A percentile compares a stretch with the other conserved stretches of the same genome.
phyloP scores from a whole-genome alignment of 2,888 invertebrate species.

The Lapara coniferarum region DNA sequence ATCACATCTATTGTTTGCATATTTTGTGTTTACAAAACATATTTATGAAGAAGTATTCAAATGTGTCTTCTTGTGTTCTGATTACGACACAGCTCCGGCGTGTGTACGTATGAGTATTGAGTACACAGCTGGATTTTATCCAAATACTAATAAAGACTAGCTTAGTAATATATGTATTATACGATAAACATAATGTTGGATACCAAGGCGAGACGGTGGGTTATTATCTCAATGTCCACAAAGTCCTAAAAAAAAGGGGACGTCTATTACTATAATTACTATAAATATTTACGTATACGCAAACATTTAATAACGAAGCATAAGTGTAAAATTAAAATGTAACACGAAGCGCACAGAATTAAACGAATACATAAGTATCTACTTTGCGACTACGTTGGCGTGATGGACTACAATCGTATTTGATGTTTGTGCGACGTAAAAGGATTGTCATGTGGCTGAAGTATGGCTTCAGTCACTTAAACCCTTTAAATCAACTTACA shows the following conservation, averaged over 20 bases:
- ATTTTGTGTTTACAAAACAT: slow-evolving; percentile 34
- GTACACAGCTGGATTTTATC: slow-evolving; percentile 11
- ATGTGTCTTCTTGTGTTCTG: slow-evolving; percentile 48
- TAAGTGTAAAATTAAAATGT: too few species aligned
- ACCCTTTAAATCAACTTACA: slow-evolving; percentile 37
- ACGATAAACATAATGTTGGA: too few species aligned
- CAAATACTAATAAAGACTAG: neutral
- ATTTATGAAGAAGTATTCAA: slow-evolving; percentile 44
- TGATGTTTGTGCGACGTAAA: slow-evolving; percentile 43
- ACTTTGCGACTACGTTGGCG: too few species aligned
- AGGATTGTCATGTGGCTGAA: slow-evolving; percentile 54
- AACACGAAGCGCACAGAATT: too few species aligned
- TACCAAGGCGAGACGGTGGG: neutral
- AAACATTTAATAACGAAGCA: too few species aligned
- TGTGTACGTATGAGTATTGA: slow-evolving; percentile 12
- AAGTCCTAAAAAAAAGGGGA: too few species aligned
- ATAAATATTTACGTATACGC: too few species aligned
- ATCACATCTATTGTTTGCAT: slow-evolving; percentile 32
- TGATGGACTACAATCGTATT: too few species aligned
- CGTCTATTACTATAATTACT: too few species aligned
- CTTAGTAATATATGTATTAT: too few species aligned
- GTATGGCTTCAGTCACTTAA: slow-evolving; percentile 56
- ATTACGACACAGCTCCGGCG: neutral
- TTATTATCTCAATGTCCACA: neutral
- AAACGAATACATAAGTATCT: too few species aligned